Evolutionary conservation across 2,888 invertebrate genomes (phyloP), one percentile per base, ranked within the genome.

Genomic region (Cyrtodaria siliqua): DNA sequence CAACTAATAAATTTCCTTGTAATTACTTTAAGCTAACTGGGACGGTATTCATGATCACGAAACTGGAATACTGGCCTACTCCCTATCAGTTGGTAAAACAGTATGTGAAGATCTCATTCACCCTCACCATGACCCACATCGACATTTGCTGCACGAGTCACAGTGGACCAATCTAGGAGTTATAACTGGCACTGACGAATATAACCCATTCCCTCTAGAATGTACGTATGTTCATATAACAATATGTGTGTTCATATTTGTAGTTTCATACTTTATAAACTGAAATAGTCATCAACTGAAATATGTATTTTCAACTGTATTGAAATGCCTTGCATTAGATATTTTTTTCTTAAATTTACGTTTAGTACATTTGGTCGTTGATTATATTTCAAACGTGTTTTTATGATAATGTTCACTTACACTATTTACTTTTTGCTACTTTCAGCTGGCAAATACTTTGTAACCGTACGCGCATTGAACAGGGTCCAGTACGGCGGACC

Each of bases 401-500:
- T 12, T 38, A 38, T 38, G 8, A 12, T 16, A 16, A 12, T 16
- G 16, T 38, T 38, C 40, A 38, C 9, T 38, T 12, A 38, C 40
- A 38, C 16, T n/a, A n/a, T 38, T 38, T 38, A 38, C 44, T 79
- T 12, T 67, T 79, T 55, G 16, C 27, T 44, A 14, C 40, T 78
- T 69, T n/a, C 78, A 86, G 89, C 89, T 84, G 87, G 84, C 1
- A 57, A 64, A 42, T 88, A 89, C 55, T 87, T 81, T 62, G 52
- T 86, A 2, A 82, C 86, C 3, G 70, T 89, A 4, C 59, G 86
- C 23, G 87, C 86, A 12, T 42, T 88, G 24, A 89, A 89, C 72
- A 72, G 84, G 38, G 88, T 89, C 8, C 74, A 87, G 40, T 87
- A 85, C 63, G 89, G 89, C 9, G 89, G 89, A 2, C 86, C 88